Percentiles rank a stretch among this genome's conserved stretches.
Evolutionary conservation across 2,113 vertebrate genomes (phyloP).

Genomic region (Bubo scandiacus): DNA sequence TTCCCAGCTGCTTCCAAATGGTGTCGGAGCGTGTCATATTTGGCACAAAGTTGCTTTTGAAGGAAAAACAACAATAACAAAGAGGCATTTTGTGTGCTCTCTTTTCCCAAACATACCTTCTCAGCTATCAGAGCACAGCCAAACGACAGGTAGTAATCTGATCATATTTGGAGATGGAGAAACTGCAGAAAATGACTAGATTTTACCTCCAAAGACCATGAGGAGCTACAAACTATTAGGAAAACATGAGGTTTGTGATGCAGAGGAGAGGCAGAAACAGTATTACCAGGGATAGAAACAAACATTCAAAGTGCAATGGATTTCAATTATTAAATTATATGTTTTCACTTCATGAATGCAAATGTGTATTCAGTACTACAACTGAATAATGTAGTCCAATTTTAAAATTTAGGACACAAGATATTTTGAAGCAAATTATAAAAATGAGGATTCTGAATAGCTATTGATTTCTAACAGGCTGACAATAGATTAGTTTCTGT

Average conservation of each 20-base stretch:
- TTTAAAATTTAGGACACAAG: neutral
- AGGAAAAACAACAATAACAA: neutral
- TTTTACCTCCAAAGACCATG: neutral
- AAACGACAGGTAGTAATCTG: neutral
- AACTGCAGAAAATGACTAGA: neutral
- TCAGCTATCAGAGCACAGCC: neutral
- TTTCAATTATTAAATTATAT: neutral
- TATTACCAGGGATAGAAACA: neutral
- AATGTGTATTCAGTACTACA: neutral
- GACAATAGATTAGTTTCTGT: neutral
- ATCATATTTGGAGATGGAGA: neutral
- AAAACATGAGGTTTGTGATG: neutral
- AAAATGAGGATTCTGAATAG: neutral
- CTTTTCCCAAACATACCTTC: neutral
- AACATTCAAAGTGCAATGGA: neutral
- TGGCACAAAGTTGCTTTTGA: slow-evolving; percentile 79
- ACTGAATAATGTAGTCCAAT: neutral
- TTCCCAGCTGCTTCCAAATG: slow-evolving; percentile 78
- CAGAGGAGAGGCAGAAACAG: neutral
- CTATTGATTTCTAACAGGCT: neutral
- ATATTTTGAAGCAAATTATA: neutral
- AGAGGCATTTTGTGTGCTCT: neutral
- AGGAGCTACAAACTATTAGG: neutral
- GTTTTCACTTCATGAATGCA: neutral
- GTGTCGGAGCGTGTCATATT: slow-evolving; percentile 78